Conservation (phyloP, 2,113 vertebrate genomes). For the Alces alces region DNA sequence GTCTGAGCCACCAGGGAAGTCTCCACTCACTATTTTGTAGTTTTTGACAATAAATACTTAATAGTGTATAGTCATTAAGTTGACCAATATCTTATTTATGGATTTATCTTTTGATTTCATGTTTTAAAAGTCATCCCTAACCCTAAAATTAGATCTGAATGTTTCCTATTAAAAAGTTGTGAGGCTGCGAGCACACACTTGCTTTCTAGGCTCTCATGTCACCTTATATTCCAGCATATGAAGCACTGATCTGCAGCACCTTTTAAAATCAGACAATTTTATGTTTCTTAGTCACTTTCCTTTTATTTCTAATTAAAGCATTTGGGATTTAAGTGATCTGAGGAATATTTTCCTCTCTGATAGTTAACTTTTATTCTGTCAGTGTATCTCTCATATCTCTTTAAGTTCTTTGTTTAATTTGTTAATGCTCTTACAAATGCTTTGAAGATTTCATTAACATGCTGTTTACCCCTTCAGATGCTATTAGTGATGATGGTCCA, state of each 20-base stretch:
- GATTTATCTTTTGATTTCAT: background rate
- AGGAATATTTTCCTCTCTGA: constrained; percentile 47
- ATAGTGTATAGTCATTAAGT: background rate
- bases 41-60: background rate
- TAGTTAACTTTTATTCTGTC: constrained; percentile 46
- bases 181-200: background rate
- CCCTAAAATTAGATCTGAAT: background rate
- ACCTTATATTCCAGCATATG: background rate
- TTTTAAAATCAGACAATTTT: constrained; percentile 37
- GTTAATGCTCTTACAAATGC: constrained; percentile 62
- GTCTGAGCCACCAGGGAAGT: too few relatives aligned
- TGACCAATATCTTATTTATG: background rate
- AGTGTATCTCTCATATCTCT: constrained; percentile 54
- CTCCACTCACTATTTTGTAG: background rate
- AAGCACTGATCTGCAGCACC: background rate
- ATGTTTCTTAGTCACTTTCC: constrained; percentile 11
- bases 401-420: constrained; percentile 66
- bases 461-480: constrained; percentile 64
- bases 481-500: constrained; percentile 56
- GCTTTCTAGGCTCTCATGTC: background rate
- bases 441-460: constrained; percentile 71
- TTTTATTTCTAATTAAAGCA: constrained; percentile 63
- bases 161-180: background rate
- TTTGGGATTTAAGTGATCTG: constrained; percentile 40
- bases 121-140: background rate